Evolutionary conservation across 2,888 invertebrate genomes (phyloP), one percentile per base, ranked within the genome.

Genomic region (Acanthosepion pharaonis): DNA sequence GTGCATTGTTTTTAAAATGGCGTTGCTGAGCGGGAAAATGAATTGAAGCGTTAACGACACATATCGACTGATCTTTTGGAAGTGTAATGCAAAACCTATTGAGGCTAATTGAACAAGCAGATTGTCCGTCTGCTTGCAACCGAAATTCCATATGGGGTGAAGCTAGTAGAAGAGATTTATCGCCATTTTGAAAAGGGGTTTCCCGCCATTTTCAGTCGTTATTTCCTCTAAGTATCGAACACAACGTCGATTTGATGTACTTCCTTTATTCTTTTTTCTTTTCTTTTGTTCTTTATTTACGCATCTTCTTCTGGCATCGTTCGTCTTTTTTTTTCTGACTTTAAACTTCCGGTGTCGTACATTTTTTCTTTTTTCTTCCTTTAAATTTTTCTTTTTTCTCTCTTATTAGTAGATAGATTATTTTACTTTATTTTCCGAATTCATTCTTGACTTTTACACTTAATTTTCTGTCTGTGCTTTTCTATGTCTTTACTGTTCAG

Each of bases 61-160:
- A 78, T 78, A 78, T 33, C 33, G n/a, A n/a, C n/a, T 78, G 78
- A 78, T 78, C 78, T 78, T 78, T 78, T 78, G 78, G 78, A 78
- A 78, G 78, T 78, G 78, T 33, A 78, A 78, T 33, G 78, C 78
- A n/a, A n/a, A 78, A 78, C 78, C 78, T 78, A 78, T 78, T 33
- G 78, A 78, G 78, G 78, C n/a, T 78, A 78, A 78, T 78, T 78
- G 78, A 78, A 78, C 78, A 33, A 78, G 78, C 78, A 78, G 78
- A 78, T 78, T 78, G 78, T 78, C n/a, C n/a, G 78, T 78, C n/a
- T n/a, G 78, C 78, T 78, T 78, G 11, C 78, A n/a, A 33, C 78
- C n/a, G 33, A 78, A 78, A 78, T 78, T 78, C 78, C 78, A 33
- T 78, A 78, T 78, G 78, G 78, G n/a, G 78, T 78, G 78, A 78